These are phyloP conservation scores for Sebastolobus alascanus DNA, from an alignment of 2,797 vertebrate genomes.

Conservation along the genomic window DNA sequence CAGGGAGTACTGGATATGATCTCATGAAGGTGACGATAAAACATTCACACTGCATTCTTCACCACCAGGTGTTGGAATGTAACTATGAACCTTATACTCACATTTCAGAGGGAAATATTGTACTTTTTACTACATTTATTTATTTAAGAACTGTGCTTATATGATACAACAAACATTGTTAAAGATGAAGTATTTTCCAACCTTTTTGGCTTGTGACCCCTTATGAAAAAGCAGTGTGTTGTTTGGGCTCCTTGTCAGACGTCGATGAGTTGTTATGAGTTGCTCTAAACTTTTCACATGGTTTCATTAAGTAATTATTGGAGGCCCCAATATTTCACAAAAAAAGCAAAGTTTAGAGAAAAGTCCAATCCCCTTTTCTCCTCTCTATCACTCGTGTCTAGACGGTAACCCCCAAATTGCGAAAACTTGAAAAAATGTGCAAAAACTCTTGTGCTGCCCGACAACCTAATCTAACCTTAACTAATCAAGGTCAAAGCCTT, in stretches of 20 bases:
- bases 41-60: not conserved
- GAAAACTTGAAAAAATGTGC: too few species aligned
- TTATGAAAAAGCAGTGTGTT: not conserved
- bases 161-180: not conserved
- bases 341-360: not conserved
- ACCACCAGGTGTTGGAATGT: not conserved
- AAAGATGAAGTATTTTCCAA: not conserved
- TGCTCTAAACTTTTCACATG: too few species aligned
- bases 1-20: conserved; percentile 76
- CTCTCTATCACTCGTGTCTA: too few species aligned
- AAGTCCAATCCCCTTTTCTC: too few species aligned
- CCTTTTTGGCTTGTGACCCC: not conserved
- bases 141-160: not conserved
- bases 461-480: too few species aligned
- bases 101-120: not conserved
- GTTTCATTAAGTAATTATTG: not conserved
- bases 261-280: not conserved
- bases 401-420: too few species aligned
- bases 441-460: too few species aligned
- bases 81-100: not conserved
- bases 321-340: not conserved
- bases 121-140: not conserved
- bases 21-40: conserved; percentile 72
- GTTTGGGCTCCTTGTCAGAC: not conserved
- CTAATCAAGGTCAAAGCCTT: too few species aligned